Conservation (phyloP, 2,888 invertebrate species). For the Plebejus argus region DNA sequence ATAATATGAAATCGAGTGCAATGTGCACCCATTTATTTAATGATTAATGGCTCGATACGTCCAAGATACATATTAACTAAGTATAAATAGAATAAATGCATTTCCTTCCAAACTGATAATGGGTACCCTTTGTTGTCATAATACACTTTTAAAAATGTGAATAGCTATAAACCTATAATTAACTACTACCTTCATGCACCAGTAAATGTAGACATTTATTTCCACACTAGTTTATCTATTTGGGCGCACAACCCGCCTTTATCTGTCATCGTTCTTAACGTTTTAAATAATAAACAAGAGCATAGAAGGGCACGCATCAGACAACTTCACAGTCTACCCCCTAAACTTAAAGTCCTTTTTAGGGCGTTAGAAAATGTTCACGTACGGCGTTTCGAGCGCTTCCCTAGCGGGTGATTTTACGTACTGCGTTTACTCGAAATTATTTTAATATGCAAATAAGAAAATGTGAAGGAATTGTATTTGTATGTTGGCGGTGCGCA, state of each 20-base stretch:
- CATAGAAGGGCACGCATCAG: constrained; percentile 50
- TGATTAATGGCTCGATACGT: constrained; percentile 67
- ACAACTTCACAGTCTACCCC: constrained; percentile 53
- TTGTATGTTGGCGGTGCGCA: constrained; percentile 74
- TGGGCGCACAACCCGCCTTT: constrained; percentile 79
- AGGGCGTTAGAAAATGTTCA: constrained; percentile 46
- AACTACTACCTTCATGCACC: constrained; percentile 80
- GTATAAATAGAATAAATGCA: constrained; percentile 66
- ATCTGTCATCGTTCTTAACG: constrained; percentile 76
- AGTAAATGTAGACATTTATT: constrained; percentile 82
- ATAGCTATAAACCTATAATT: constrained; percentile 79
- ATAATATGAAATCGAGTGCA: constrained; percentile 58
- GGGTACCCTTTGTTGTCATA: constrained; percentile 74
- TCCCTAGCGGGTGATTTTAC: constrained; percentile 68
- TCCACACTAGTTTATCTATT: constrained; percentile 81
- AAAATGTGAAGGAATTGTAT: constrained; percentile 79
- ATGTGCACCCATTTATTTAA: constrained; percentile 54
- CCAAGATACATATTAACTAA: constrained; percentile 62
- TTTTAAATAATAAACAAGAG: constrained; percentile 58
- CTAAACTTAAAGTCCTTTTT: constrained; percentile 57
- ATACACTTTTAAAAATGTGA: constrained; percentile 73
- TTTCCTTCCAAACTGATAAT: constrained; percentile 76
- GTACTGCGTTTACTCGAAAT: constrained; percentile 79
- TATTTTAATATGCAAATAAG: constrained; percentile 81
- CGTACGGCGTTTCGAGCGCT: constrained; percentile 54